Evolutionary conservation across 1,140 invertebrate species (phyloP).

Genomic region (Hetaerina americana): DNA sequence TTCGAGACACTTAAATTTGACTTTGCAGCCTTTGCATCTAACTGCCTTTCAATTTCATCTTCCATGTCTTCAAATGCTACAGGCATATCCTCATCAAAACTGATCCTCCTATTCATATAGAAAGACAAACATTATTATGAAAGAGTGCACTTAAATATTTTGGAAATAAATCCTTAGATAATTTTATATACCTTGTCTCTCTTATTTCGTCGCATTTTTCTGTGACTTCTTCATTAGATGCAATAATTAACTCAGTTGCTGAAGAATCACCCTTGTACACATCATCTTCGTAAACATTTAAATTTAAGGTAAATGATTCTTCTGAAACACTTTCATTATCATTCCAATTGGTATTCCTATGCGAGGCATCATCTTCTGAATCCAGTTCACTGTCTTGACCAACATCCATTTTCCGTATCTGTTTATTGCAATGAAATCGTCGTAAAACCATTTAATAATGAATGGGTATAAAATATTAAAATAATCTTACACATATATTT

Average conservation of each 20-base stretch:
- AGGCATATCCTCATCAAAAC: neutral
- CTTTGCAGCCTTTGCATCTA: slow-evolving; percentile 51
- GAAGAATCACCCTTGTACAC: neutral
- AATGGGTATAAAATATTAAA: neutral
- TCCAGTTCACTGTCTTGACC: neutral
- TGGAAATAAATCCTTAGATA: neutral
- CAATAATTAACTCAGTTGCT: neutral
- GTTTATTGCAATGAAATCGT: no score
- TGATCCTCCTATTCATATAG: neutral
- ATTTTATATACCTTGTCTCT: neutral
- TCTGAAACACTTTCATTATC: neutral
- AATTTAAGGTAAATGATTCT: neutral
- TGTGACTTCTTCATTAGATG: neutral
- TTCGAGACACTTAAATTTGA: slow-evolving; percentile 48
- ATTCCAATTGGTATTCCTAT: neutral
- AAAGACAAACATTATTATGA: neutral
- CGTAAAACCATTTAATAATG: neutral
- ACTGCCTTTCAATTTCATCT: slow-evolving; percentile 44
- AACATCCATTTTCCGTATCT: neutral
- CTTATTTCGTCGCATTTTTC: neutral
- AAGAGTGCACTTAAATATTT: neutral
- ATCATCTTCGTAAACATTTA: neutral
- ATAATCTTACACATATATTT: no score
- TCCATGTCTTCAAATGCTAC: slow-evolving; percentile 37
- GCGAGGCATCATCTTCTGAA: neutral